phyloP scores from a whole-genome alignment of 92 coral and sea anemone species.

The Parazoanthus darwini region DNA sequence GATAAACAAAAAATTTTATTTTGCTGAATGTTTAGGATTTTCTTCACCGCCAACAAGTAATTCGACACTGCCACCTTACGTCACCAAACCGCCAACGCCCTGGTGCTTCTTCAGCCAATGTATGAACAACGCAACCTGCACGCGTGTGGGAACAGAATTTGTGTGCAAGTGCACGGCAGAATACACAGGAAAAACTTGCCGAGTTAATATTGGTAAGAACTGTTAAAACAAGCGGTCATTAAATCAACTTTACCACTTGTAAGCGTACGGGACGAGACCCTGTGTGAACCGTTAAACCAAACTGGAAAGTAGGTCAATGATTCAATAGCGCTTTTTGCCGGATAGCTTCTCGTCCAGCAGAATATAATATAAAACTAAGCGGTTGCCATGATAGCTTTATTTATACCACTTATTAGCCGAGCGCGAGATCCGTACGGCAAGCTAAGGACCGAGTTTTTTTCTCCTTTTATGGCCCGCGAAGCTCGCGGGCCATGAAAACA shows the following conservation, averaged over 20 bases:
- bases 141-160: neutral
- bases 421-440: too few species aligned
- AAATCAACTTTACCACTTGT: neutral
- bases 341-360: too few species aligned
- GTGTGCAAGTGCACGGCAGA: conserved; percentile 2
- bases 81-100: neutral
- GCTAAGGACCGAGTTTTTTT: too few species aligned
- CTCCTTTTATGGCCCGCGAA: too few species aligned
- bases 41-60: neutral
- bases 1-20: too few species aligned
- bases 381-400: too few species aligned
- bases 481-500: too few species aligned
- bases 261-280: neutral
- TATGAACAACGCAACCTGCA: conserved; percentile 9
- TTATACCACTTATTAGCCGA: too few species aligned
- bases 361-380: too few species aligned
- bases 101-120: conserved; percentile 13
- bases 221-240: neutral
- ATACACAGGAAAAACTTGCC: neutral
- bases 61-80: neutral
- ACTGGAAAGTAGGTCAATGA: neutral
- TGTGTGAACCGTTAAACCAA: neutral
- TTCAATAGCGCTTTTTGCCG: too few species aligned
- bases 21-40: neutral
- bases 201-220: conserved; percentile 7